A percentile compares a stretch with the other conserved stretches of the same genome.
Evolutionary conservation across 2,797 vertebrate species (phyloP).

Genomic region (Ctenosaura bakeri): DNA sequence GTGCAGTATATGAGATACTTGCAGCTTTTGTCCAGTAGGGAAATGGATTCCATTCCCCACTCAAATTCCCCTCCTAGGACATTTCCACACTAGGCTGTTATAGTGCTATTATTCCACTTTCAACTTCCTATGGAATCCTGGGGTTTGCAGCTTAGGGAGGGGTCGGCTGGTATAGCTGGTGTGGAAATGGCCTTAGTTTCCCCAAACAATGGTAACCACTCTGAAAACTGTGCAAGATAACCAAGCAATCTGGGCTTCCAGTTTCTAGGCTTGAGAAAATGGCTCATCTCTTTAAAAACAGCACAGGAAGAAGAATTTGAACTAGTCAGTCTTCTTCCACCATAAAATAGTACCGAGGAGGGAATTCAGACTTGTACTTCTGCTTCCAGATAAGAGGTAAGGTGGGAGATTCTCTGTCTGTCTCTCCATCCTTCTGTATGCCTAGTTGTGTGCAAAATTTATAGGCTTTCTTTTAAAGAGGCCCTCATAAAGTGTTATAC

Average conservation of each 20-base stretch:
- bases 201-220: background rate
- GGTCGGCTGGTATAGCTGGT: too few relatives aligned
- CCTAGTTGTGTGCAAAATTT: too few relatives aligned
- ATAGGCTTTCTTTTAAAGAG: background rate
- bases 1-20: too few relatives aligned
- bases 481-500: background rate
- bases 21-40: background rate
- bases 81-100: too few relatives aligned
- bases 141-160: too few relatives aligned
- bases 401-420: background rate
- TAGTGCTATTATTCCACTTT: too few relatives aligned
- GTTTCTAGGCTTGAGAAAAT: too few relatives aligned
- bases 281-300: too few relatives aligned
- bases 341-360: background rate
- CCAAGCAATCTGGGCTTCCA: background rate
- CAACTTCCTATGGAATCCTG: too few relatives aligned
- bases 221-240: background rate
- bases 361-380: background rate
- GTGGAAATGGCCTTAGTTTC: too few relatives aligned
- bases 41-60: background rate
- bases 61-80: background rate
- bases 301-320: too few relatives aligned
- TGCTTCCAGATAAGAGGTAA: background rate
- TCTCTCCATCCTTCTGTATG: too few relatives aligned
- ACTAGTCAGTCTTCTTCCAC: background rate